A percentile compares a stretch with the other conserved stretches of the same genome.
phyloP scores from a whole-genome alignment of 2,888 invertebrate species.

The Zeuzera pyrina region DNA sequence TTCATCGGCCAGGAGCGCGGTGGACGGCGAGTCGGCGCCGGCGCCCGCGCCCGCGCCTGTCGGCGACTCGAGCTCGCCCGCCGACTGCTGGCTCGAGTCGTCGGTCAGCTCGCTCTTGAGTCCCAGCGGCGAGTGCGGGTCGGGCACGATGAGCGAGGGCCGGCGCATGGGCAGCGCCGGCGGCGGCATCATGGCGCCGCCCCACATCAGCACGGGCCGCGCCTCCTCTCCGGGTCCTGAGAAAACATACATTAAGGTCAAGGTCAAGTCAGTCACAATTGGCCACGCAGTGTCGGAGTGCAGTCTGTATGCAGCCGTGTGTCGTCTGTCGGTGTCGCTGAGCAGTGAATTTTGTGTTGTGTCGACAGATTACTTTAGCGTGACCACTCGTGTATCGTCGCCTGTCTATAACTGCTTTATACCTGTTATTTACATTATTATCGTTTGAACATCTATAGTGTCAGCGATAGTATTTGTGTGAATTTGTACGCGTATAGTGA shows the following conservation, averaged over 20 bases:
- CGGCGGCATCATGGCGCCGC: conserved; percentile 78
- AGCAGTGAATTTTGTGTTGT: conserved; percentile 33
- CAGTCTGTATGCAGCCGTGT: conserved; percentile 37
- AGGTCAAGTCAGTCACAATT: conserved; percentile 29
- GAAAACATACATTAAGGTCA: too few species aligned
- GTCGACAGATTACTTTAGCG: too few species aligned
- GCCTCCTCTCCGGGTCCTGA: conserved; percentile 30
- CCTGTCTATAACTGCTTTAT: too few species aligned
- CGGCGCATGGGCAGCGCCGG: conserved; percentile 77
- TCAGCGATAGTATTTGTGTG: too few species aligned
- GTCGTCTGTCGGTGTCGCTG: conserved; percentile 36
- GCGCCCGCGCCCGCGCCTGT: conserved; percentile 39
- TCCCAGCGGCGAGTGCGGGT: conserved; percentile 68
- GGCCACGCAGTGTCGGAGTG: conserved; percentile 40
- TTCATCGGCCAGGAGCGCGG: conserved; percentile 35
- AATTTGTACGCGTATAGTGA: conserved; percentile 7
- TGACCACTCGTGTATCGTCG: too few species aligned
- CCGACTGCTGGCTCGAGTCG: conserved; percentile 80
- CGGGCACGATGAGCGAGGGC: conserved; percentile 74
- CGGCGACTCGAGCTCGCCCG: conserved; percentile 44
- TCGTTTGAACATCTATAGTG: too few species aligned
- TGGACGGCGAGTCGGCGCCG: conserved; percentile 24
- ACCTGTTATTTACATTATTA: conserved; percentile 6
- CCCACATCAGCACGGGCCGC: conserved; percentile 46
- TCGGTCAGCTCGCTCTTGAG: conserved; percentile 78